Evolutionary conservation across 2,888 invertebrate genomes (phyloP).

Genomic region (Erebia epiphron): DNA sequence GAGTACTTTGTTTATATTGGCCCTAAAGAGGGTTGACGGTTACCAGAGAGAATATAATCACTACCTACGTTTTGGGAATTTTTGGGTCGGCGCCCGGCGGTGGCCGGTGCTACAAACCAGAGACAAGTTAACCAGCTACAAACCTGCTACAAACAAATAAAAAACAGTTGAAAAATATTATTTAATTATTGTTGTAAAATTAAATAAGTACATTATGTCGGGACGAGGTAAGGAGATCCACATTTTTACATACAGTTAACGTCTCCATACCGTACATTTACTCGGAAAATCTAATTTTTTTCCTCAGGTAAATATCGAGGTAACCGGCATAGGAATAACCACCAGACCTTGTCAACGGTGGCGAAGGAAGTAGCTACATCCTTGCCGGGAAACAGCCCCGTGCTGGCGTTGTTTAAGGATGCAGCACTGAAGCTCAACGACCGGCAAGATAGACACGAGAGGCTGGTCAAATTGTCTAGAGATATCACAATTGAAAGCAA

Average conservation of each 20-base stretch:
- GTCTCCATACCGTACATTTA: not conserved
- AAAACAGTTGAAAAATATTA: no score
- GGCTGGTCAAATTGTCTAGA: slow-evolving; percentile 90
- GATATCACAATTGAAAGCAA: slow-evolving; percentile 96
- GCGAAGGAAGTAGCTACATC: slow-evolving; percentile 60
- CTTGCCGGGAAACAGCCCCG: slow-evolving; percentile 69
- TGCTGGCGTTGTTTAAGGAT: slow-evolving; percentile 84
- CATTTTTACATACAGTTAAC: not conserved
- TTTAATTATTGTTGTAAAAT: no score
- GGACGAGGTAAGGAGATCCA: slow-evolving; percentile 51
- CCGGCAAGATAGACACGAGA: slow-evolving; percentile 92
- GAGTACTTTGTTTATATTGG: no score
- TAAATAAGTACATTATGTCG: slow-evolving; percentile 49
- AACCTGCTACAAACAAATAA: no score
- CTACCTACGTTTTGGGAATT: no score
- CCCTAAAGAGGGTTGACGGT: no score
- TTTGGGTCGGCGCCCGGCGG: no score
- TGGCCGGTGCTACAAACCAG: no score
- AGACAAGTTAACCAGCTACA: no score
- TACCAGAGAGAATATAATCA: no score
- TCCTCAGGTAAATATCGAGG: slow-evolving; percentile 53
- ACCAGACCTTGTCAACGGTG: slow-evolving; percentile 56
- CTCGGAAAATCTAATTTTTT: not conserved
- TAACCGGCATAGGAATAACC: slow-evolving; percentile 53
- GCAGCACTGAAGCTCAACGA: slow-evolving; percentile 87